Percentiles rank a stretch among this genome's conserved stretches.
Conservation (phyloP, 1,140 invertebrate genomes). For the Diploscapter pachys region DNA sequence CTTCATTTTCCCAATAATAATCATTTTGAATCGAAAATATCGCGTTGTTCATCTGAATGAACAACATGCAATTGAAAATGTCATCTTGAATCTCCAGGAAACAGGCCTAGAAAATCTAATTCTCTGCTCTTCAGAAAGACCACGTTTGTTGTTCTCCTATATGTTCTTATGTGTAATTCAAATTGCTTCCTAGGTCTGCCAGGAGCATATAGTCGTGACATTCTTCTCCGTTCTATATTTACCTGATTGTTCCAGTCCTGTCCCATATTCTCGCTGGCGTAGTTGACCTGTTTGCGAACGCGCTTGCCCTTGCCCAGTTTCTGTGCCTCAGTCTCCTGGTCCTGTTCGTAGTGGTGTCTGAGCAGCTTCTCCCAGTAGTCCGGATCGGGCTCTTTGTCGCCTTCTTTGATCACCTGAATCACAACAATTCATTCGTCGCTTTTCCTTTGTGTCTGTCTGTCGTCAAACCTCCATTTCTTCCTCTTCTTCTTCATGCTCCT, state of each 20-base stretch:
- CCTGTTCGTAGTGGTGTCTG: constrained; percentile 97
- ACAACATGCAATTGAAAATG: too few species aligned
- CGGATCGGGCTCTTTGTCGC: constrained; percentile 89
- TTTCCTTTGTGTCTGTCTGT: too few species aligned
- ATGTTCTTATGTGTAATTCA: too few species aligned
- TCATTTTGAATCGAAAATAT: too few species aligned
- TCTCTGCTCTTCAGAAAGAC: constrained; percentile 15
- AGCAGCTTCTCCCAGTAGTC: constrained; percentile 99
- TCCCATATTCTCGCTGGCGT: constrained; percentile 56
- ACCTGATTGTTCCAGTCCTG: constrained; percentile 48
- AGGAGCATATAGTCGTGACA: too few species aligned
- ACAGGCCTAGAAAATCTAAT: constrained; percentile 1
- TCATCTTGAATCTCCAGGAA: too few species aligned
- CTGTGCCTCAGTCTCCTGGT: constrained; percentile 90
- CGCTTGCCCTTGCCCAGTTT: constrained; percentile 79
- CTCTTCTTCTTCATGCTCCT: constrained; percentile 77
- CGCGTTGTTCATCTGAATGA: too few species aligned
- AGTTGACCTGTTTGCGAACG: constrained; percentile 75
- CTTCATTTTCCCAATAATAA: too few species aligned
- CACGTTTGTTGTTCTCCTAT: neutral
- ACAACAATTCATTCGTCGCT: too few species aligned
- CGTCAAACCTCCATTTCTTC: constrained; percentile 78
- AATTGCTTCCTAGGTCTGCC: too few species aligned
- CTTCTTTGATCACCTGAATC: constrained; percentile 82
- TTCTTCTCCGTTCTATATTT: neutral